Evolutionary conservation across 1,140 invertebrate species (phyloP).

Genomic region (Drosophila orosa): DNA sequence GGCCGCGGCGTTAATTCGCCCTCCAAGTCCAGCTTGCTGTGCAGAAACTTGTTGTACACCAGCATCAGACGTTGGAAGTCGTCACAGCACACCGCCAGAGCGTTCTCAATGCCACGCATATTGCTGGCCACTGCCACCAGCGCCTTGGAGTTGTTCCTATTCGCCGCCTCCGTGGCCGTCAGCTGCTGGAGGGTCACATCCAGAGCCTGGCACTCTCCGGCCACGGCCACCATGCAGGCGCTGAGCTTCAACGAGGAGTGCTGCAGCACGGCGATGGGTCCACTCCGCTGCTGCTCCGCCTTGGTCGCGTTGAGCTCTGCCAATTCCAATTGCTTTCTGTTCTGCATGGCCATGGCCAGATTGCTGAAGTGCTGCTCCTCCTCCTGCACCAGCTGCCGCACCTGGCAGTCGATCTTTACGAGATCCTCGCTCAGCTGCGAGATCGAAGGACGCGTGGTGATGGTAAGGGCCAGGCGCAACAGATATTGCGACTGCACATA

Average conservation of each 20-base stretch:
- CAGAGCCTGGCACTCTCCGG: slow-evolving; percentile 77
- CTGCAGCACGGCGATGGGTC: slow-evolving; percentile 74
- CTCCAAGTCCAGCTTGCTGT: slow-evolving; percentile 68
- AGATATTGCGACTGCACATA: slow-evolving; percentile 83
- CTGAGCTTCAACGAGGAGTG: slow-evolving; percentile 79
- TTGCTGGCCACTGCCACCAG: slow-evolving; percentile 76
- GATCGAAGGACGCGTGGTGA: slow-evolving; percentile 75
- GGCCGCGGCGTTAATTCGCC: neutral
- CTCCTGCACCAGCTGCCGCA: slow-evolving; percentile 76
- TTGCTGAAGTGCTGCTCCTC: slow-evolving; percentile 81
- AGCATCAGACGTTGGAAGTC: slow-evolving; percentile 82
- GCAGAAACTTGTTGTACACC: slow-evolving; percentile 81
- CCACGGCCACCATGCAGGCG: slow-evolving; percentile 81
- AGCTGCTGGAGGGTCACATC: slow-evolving; percentile 75
- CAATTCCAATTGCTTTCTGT: slow-evolving; percentile 71
- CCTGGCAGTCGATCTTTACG: slow-evolving; percentile 69
- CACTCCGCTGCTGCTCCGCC: slow-evolving; percentile 55
- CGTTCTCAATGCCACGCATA: slow-evolving; percentile 79
- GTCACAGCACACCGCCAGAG: slow-evolving; percentile 76
- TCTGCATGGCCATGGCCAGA: slow-evolving; percentile 69
- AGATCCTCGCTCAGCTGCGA: slow-evolving; percentile 70
- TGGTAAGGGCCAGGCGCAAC: slow-evolving; percentile 72
- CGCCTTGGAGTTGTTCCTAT: slow-evolving; percentile 69
- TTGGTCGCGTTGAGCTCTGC: slow-evolving; percentile 63
- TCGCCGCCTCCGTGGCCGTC: slow-evolving; percentile 67